These are phyloP conservation scores for Petrocephalus zakoni DNA, from an alignment of 2,113 vertebrate genomes.

Conservation along the genomic window DNA sequence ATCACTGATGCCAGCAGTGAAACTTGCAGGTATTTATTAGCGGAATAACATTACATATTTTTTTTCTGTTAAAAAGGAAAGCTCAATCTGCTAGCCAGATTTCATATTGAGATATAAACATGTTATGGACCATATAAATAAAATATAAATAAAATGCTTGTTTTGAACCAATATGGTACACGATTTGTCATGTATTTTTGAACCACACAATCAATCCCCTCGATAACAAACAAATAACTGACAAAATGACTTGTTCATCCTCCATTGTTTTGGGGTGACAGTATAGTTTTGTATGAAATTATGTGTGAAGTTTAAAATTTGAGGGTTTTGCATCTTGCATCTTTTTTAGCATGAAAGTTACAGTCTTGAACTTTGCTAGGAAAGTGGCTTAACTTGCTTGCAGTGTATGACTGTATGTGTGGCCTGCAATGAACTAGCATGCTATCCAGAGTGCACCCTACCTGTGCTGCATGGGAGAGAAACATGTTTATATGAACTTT, in stretches of 20 bases:
- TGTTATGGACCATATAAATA: background rate
- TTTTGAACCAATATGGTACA: background rate
- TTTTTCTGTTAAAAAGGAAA: background rate
- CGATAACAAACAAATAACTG: background rate
- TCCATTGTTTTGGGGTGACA: background rate
- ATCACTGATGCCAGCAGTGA: background rate
- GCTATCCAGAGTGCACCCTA: background rate
- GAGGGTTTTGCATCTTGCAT: too few relatives aligned
- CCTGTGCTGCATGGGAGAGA: background rate
- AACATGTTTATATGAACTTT: background rate
- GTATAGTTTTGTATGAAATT: background rate
- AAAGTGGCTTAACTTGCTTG: background rate
- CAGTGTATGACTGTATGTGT: background rate
- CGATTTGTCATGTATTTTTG: background rate
- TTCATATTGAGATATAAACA: background rate
- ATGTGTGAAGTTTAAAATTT: background rate
- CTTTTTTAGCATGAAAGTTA: too few relatives aligned
- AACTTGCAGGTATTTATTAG: background rate
- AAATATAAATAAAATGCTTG: background rate
- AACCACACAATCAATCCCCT: background rate
- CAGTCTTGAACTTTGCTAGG: too few relatives aligned
- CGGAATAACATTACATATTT: background rate
- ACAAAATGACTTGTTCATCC: background rate
- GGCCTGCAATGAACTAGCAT: background rate
- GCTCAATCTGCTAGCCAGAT: background rate